Conservation (phyloP, 2,888 invertebrate genomes). For the Lacanobia wlatinum region DNA sequence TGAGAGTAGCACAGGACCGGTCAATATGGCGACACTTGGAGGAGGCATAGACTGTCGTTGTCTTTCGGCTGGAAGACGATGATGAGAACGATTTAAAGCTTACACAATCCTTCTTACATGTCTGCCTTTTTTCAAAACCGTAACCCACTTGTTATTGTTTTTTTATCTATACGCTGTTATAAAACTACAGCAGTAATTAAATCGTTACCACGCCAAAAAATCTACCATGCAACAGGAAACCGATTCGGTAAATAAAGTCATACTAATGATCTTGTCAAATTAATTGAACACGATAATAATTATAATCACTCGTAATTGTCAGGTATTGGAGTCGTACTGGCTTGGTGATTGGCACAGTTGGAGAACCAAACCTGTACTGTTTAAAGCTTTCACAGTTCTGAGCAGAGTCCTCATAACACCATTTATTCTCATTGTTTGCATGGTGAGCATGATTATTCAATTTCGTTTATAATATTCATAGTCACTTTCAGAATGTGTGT, state of each 20-base stretch:
- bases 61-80: background rate
- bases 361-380: constrained; percentile 84
- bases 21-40: background rate
- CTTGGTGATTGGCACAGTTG: constrained; percentile 91
- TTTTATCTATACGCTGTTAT: too few species aligned
- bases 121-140: background rate
- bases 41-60: background rate
- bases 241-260: background rate
- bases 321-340: constrained; percentile 92
- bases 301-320: constrained; percentile 32
- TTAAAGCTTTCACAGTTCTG: constrained; percentile 78
- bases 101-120: background rate
- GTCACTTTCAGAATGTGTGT: constrained; percentile 17
- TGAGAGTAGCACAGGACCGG: background rate
- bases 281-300: background rate
- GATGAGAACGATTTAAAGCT: background rate
- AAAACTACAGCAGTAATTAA: too few species aligned
- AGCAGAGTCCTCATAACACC: constrained; percentile 77
- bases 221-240: background rate
- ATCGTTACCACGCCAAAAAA: background rate
- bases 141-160: background rate
- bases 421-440: constrained; percentile 78
- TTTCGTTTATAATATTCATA: constrained; percentile 48
- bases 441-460: constrained; percentile 71
- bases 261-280: background rate